phyloP scores from a whole-genome alignment of 2,888 invertebrate genomes.

The Balanococcus diminutus region DNA sequence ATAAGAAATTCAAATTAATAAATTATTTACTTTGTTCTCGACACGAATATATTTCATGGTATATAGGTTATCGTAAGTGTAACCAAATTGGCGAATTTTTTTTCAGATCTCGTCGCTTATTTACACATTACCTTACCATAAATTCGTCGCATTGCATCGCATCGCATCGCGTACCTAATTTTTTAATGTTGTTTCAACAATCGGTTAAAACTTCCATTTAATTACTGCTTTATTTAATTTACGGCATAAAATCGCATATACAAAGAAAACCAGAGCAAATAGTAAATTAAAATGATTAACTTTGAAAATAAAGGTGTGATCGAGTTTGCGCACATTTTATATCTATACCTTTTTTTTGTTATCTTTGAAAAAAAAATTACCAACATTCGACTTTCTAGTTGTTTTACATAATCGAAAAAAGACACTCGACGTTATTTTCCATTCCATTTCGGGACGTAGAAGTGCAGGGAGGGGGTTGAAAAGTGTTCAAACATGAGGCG shows the following conservation, averaged over 20 bases:
- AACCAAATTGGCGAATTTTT: conserved; percentile 9
- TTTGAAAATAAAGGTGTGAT: conserved; percentile 14
- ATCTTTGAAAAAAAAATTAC: neutral
- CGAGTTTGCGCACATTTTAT: neutral
- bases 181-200: neutral
- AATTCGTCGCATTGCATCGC: no score
- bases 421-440: conserved; percentile 28
- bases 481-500: neutral
- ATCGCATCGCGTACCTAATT: neutral
- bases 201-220: conserved; percentile 7
- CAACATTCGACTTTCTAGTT: conserved; percentile 23
- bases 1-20: neutral
- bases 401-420: conserved; percentile 31
- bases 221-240: conserved; percentile 17
- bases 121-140: conserved; percentile 11
- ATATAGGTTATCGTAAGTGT: conserved; percentile 16
- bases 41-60: neutral
- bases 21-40: conserved; percentile 30
- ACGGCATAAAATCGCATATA: neutral
- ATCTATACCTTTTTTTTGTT: neutral
- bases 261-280: conserved; percentile 5
- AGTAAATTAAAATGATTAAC: conserved; percentile 30
- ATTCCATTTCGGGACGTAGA: neutral
- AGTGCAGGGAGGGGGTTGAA: neutral
- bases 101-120: neutral